Conservation (phyloP, 1,140 invertebrate species). For the Hydropsyche tenuis region DNA sequence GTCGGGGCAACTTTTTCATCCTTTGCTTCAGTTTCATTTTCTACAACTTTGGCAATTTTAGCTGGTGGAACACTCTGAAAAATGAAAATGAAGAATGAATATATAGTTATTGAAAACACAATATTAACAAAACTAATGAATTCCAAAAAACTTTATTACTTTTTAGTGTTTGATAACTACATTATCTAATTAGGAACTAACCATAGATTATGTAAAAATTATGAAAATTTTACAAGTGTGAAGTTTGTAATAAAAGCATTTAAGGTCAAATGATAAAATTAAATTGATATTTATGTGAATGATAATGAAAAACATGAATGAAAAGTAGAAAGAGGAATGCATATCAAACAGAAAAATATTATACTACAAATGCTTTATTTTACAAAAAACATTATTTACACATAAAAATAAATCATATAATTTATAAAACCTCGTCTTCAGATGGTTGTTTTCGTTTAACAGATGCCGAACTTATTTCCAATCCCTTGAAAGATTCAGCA, state of each 20-base stretch:
- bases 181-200: too few relatives aligned
- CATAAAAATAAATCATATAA: constrained; percentile 3
- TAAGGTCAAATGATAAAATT: too few relatives aligned
- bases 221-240: too few relatives aligned
- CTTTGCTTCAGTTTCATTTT: constrained; percentile 20
- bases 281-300: too few relatives aligned
- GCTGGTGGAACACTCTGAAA: constrained; percentile 44
- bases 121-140: too few relatives aligned
- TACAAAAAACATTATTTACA: not conserved
- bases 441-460: constrained; percentile 42
- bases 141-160: too few relatives aligned
- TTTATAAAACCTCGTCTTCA: constrained; percentile 40
- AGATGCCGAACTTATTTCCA: constrained; percentile 3
- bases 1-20: not conserved
- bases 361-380: not conserved
- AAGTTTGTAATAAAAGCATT: too few relatives aligned
- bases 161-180: too few relatives aligned
- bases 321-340: not conserved
- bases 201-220: too few relatives aligned
- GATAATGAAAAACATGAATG: too few relatives aligned
- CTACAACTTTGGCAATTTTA: constrained; percentile 41
- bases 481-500: constrained; percentile 37
- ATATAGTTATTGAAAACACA: too few relatives aligned
- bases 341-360: not conserved
- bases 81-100: not conserved